A percentile compares a stretch with the other conserved stretches of the same genome.
phyloP scores from a whole-genome alignment of 64 coral and sea anemone species.

The Pocillopora damicornis region DNA sequence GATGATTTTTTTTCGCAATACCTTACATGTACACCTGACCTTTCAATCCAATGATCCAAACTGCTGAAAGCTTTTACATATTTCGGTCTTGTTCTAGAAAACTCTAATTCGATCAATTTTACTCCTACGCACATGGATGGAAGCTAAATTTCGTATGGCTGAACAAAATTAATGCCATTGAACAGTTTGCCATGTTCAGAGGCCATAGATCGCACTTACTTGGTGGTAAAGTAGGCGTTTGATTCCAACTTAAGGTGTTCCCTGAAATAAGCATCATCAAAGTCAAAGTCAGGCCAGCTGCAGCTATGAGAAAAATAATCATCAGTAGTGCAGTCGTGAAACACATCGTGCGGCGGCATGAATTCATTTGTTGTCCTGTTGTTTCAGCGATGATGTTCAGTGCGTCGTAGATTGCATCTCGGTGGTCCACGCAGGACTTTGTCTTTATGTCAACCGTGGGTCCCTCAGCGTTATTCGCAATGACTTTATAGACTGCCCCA shows the following conservation, averaged over 20 bases:
- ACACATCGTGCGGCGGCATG: neutral
- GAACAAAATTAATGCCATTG: too few species aligned
- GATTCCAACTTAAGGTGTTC: neutral
- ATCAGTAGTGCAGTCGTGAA: neutral
- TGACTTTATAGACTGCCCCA: neutral
- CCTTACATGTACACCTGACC: too few species aligned
- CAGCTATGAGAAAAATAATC: conserved; percentile 2
- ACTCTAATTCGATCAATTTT: too few species aligned
- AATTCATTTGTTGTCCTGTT: conserved; percentile 4
- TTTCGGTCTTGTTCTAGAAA: too few species aligned
- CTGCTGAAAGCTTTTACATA: too few species aligned
- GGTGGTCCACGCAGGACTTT: neutral
- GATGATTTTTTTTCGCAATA: too few species aligned
- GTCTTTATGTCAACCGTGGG: neutral
- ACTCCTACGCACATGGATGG: too few species aligned
- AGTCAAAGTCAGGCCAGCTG: neutral
- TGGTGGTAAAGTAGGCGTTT: neutral
- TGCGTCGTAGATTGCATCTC: neutral
- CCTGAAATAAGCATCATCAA: neutral
- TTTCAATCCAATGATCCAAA: too few species aligned
- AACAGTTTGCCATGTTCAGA: too few species aligned
- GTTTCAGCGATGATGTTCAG: neutral
- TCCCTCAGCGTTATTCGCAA: neutral
- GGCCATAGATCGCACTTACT: neutral
- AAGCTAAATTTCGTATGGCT: too few species aligned